Evolutionary conservation across 2,888 invertebrate species (phyloP), one percentile per base, ranked within the genome.

Genomic region (Drosophila melanosoma): DNA sequence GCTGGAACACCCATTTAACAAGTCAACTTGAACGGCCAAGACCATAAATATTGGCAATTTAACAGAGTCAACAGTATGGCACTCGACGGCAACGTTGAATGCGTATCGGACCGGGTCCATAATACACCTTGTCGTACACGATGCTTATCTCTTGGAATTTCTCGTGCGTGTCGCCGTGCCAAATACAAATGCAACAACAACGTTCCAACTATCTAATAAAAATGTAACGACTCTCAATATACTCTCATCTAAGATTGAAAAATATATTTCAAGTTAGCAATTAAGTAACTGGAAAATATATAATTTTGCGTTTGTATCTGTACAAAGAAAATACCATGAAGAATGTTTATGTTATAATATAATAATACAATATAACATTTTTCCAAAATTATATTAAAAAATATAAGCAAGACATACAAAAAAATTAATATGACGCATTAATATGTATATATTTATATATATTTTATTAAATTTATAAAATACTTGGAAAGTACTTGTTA

Each of bases 121-220:
- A 93, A 93, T 92, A 93, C 93, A 93, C 90, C 92, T 92, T 93
- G 93, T 93, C 92, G 91, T 91, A 93, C 93, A 93, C 90, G 93
- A 93, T 93, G 91, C 91, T 93, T 93, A 93, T 93, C 93, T 91
- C 82, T 81, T 76, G 82, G 90, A 88, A 86, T 88, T 90, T 87
- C 79, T 89, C 81, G 85, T 86, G 85, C 90, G 90, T 86, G 85
- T 91, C 83, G 91, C 81, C 83, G 91, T 84, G 91, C 85, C 89
- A 89, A 84, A 87, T 89, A 79, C 77, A 77, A 79, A 68, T 69
- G 45, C 72, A 72, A 76, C 59, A 68, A 56, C 63, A 49, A 42
- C 45, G 12, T 12, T n/a, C 32, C 42, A 10, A 29, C 26, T 32
- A 36, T 2, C n/a, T 33, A 67, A 48, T 6, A 26, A 10, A 1